phyloP scores from a whole-genome alignment of 2,888 invertebrate species.

The Drosophila nr. perissopoda region DNA sequence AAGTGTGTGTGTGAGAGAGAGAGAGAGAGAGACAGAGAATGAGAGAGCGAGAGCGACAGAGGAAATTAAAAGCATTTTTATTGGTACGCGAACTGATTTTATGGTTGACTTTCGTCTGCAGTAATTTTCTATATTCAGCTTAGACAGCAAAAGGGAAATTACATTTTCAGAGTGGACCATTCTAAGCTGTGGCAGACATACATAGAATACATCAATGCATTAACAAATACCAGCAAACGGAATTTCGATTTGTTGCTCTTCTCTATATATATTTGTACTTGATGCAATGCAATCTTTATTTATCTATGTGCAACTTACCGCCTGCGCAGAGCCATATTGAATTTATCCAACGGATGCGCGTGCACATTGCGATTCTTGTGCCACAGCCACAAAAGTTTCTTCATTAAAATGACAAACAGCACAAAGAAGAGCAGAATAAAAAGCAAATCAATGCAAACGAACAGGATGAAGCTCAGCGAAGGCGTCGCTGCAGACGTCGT shows the following conservation, averaged over 20 bases:
- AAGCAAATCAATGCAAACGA: constrained; percentile 88
- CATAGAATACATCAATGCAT: not conserved
- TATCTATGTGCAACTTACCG: constrained; percentile 66
- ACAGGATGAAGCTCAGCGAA: constrained; percentile 81
- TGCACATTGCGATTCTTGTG: constrained; percentile 85
- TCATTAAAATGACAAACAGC: constrained; percentile 89
- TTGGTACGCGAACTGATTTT: constrained; percentile 29
- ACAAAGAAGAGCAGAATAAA: constrained; percentile 89
- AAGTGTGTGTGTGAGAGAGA: not conserved
- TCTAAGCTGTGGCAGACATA: constrained; percentile 11
- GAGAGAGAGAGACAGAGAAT: not conserved
- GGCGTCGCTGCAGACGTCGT: constrained; percentile 42
- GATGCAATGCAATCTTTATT: not conserved
- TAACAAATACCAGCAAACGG: constrained; percentile 15
- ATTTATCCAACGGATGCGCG: constrained; percentile 86
- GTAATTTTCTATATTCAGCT: constrained; percentile 36
- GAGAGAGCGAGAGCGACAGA: constrained; percentile 2
- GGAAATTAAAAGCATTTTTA: constrained; percentile 53
- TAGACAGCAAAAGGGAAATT: constrained; percentile 59
- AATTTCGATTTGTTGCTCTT: constrained; percentile 9
- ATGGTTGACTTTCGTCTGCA: constrained; percentile 40
- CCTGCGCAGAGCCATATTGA: constrained; percentile 87
- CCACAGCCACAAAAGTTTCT: constrained; percentile 87
- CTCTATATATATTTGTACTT: not conserved
- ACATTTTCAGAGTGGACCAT: constrained; percentile 22